phyloP scores from a whole-genome alignment of 1,140 invertebrate species.

The Bombus confusus region DNA sequence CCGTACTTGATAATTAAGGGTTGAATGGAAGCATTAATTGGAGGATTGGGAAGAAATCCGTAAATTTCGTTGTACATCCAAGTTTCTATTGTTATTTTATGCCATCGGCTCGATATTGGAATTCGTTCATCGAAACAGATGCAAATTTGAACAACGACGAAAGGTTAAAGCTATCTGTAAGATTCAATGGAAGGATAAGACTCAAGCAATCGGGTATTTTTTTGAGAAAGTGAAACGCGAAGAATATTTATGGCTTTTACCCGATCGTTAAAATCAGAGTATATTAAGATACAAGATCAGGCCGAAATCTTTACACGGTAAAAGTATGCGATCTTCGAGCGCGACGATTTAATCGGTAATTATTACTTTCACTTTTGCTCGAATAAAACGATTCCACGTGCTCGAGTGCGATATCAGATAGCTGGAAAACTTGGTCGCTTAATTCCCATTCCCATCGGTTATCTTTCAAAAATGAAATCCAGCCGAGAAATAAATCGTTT shows the following conservation, averaged over 20 bases:
- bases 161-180: not conserved
- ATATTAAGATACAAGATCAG: not conserved
- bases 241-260: not conserved
- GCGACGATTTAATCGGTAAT: not conserved
- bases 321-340: not conserved
- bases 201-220: not conserved
- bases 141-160: not conserved
- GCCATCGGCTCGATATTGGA: too few species aligned
- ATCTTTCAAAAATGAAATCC: not conserved
- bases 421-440: not conserved
- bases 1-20: too few species aligned
- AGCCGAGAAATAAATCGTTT: not conserved
- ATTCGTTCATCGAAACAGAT: not conserved
- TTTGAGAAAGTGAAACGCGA: not conserved
- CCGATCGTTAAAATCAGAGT: not conserved
- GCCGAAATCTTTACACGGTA: not conserved
- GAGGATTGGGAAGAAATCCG: too few species aligned
- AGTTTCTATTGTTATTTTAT: too few species aligned
- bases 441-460: not conserved
- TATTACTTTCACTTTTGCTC: constrained; percentile 23
- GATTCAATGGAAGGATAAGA: not conserved
- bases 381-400: not conserved
- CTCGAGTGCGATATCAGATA: not conserved
- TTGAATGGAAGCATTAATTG: too few species aligned
- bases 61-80: too few species aligned